Percentiles rank a stretch among this genome's conserved stretches.
phyloP scores from a whole-genome alignment of 2,113 vertebrate species.

The Pomatostomus ruficeps region DNA sequence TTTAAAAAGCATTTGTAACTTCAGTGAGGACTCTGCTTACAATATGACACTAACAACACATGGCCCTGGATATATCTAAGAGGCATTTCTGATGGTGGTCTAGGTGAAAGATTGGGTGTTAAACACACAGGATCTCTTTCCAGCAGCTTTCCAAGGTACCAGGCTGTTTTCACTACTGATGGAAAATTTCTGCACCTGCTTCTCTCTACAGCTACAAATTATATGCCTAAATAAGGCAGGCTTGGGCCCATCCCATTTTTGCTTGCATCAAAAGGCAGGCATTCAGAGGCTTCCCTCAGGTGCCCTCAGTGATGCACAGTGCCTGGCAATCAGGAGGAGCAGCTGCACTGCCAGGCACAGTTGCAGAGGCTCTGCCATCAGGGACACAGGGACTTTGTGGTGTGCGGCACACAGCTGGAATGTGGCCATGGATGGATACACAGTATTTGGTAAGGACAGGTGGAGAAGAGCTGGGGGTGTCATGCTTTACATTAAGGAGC shows the following conservation, averaged over 20 bases:
- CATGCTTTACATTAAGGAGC: neutral
- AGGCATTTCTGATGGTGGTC: neutral
- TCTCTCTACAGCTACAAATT: neutral
- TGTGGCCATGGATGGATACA: rapidly evolving
- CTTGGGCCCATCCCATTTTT: neutral
- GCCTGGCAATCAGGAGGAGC: neutral
- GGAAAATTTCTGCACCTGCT: neutral
- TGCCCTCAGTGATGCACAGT: neutral
- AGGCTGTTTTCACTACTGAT: neutral
- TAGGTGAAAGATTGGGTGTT: neutral
- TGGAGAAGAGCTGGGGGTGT: neutral
- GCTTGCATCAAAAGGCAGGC: neutral
- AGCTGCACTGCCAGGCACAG: neutral
- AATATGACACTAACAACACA: neutral
- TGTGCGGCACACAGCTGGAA: neutral
- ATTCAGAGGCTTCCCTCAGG: neutral
- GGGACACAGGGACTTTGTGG: neutral
- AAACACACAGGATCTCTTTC: neutral
- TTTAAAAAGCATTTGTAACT: neutral
- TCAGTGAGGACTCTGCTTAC: neutral
- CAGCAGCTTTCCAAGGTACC: neutral
- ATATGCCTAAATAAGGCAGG: neutral
- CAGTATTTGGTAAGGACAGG: neutral
- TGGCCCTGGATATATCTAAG: neutral
- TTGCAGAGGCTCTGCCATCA: neutral